These are phyloP conservation scores for Selene dorsalis DNA, from an alignment of 2,797 vertebrate species.

Conservation along the genomic window DNA sequence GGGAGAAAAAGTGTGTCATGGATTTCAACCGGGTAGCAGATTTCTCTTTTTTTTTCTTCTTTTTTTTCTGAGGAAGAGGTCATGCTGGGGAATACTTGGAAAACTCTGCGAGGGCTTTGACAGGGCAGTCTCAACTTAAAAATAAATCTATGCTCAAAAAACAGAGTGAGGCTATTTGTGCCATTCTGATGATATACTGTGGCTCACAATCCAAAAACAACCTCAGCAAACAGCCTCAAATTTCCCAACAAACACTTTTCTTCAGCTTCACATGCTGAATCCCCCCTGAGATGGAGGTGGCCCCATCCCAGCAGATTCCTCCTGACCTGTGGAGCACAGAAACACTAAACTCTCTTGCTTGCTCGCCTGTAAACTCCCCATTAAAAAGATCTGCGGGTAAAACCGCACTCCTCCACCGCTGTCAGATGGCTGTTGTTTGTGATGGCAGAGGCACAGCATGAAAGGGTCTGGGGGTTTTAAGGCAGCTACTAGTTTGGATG, in stretches of 20 bases:
- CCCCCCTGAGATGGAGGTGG: conserved; percentile 48
- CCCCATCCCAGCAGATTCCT: conserved; percentile 55
- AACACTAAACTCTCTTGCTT: conserved; percentile 57
- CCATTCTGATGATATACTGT: conserved; percentile 49
- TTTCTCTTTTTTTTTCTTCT: conserved; percentile 33
- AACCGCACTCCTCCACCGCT: conserved; percentile 58
- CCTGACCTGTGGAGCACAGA: conserved; percentile 57
- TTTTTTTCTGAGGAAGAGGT: conserved; percentile 61
- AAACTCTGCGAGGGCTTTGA: conserved; percentile 55
- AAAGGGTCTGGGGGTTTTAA: conserved; percentile 73
- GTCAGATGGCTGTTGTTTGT: conserved; percentile 69
- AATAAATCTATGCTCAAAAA: conserved; percentile 64
- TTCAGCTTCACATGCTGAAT: conserved; percentile 34
- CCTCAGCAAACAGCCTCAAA: conserved; percentile 45
- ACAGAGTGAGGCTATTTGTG: conserved; percentile 51
- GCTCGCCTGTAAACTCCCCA: conserved; percentile 67
- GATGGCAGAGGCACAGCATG: conserved; percentile 57
- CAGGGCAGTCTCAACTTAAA: conserved; percentile 46
- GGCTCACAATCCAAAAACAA: conserved; percentile 45
- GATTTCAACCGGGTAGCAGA: conserved; percentile 35
- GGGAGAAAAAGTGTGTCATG: conserved; percentile 52
- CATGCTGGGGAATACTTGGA: conserved; percentile 62
- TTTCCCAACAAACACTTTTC: conserved; percentile 55
- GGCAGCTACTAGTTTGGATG: conserved; percentile 74
- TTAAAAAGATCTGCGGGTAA: conserved; percentile 64